phyloP scores from a whole-genome alignment of 2,888 invertebrate genomes.

The Luffia ferchaultella region DNA sequence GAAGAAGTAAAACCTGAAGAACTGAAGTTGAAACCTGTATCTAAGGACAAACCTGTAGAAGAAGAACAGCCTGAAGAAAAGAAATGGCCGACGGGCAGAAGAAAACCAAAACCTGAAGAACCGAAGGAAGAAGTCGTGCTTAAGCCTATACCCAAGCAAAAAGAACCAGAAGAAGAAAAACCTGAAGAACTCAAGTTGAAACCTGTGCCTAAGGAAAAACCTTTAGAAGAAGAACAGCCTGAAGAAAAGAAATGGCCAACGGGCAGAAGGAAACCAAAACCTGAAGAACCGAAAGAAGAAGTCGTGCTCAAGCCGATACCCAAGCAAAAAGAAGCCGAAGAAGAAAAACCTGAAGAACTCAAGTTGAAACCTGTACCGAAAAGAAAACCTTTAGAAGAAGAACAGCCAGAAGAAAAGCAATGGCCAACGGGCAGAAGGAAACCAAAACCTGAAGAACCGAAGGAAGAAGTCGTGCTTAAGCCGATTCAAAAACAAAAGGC shows the following conservation, averaged over 20 bases:
- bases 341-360: slow-evolving; percentile 42
- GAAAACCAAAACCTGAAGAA: slow-evolving; percentile 22
- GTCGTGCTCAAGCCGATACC: slow-evolving; percentile 53
- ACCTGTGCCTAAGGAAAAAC: slow-evolving; percentile 29
- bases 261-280: slow-evolving; percentile 34
- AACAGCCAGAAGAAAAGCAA: slow-evolving; percentile 31
- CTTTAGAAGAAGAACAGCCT: slow-evolving; percentile 27
- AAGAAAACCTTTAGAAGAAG: slow-evolving; percentile 24
- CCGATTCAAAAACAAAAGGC: slow-evolving; percentile 30
- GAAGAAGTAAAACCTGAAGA: slow-evolving; percentile 24
- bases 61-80: slow-evolving; percentile 29
- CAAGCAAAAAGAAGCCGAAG: slow-evolving; percentile 20
- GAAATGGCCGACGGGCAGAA: slow-evolving; percentile 24
- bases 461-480: slow-evolving; percentile 56
- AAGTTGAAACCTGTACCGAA: slow-evolving; percentile 20
- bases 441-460: slow-evolving; percentile 35
- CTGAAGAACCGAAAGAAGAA: slow-evolving; percentile 46
- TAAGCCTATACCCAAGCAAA: slow-evolving; percentile 28
- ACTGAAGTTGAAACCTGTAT: slow-evolving; percentile 36
- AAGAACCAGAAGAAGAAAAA: slow-evolving; percentile 26
- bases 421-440: slow-evolving; percentile 35
- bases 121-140: slow-evolving; percentile 29
- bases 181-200: slow-evolving; percentile 49
- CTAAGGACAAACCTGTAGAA: slow-evolving; percentile 20
- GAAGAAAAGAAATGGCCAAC: slow-evolving; percentile 32